These are phyloP conservation scores for Triplophysa tibetana DNA, from an alignment of 2,113 vertebrate genomes.

Conservation along the genomic window DNA sequence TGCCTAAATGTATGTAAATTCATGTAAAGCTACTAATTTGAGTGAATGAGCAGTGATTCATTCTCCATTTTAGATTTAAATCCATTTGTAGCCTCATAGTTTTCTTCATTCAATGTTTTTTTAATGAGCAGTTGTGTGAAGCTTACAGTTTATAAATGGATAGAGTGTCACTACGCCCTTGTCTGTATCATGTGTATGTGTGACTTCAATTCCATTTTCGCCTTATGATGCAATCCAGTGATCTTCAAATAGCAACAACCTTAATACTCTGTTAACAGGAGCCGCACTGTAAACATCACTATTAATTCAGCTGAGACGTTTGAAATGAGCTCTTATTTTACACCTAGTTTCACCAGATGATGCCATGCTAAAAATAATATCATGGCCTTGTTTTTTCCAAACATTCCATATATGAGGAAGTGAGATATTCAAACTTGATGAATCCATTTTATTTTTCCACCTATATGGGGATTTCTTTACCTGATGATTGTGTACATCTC, in stretches of 20 bases:
- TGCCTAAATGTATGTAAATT: slow-evolving; percentile 32
- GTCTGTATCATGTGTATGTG: not conserved
- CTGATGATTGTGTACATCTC: too few species aligned
- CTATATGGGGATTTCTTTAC: too few species aligned
- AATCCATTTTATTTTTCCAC: too few species aligned
- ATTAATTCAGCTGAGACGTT: slow-evolving; percentile 27
- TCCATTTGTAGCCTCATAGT: slow-evolving; percentile 17
- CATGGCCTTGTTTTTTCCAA: not conserved
- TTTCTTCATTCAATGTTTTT: not conserved
- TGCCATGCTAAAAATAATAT: slow-evolving; percentile 39
- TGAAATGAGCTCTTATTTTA: slow-evolving; percentile 45
- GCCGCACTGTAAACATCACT: slow-evolving; percentile 38
- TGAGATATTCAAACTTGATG: too few species aligned
- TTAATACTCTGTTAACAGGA: slow-evolving; percentile 44
- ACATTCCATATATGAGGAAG: too few species aligned
- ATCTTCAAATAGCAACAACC: slow-evolving; percentile 44
- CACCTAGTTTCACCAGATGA: slow-evolving; percentile 40
- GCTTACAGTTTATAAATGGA: slow-evolving; percentile 30
- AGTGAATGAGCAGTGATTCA: not conserved
- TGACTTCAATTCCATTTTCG: slow-evolving; percentile 44
- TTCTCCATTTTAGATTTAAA: slow-evolving; percentile 29
- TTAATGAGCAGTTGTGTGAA: slow-evolving; percentile 7
- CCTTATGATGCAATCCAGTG: slow-evolving; percentile 22
- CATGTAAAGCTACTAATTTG: not conserved
- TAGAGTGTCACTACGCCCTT: not conserved